Evolutionary conservation across 2,888 invertebrate genomes (phyloP), one percentile per base, ranked within the genome.

Genomic region (Prostheceraeus crozeri): DNA sequence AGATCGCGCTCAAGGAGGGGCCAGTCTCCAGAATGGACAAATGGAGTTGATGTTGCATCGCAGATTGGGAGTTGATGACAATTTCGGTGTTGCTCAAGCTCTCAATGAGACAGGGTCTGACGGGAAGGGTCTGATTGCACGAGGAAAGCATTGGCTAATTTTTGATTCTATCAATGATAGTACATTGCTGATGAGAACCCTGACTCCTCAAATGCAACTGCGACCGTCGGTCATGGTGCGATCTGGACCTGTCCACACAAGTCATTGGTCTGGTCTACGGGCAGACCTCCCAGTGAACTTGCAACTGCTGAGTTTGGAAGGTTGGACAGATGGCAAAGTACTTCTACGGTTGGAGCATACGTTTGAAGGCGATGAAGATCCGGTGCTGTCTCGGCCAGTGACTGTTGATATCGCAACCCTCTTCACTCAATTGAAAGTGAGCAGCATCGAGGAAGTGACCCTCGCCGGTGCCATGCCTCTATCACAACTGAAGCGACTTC

Each of bases 31-130:
- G 21, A 70, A 73, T 64, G 76, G 76, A 19, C 57, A 67, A n/a
- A 28, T 77, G 14, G 77, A 77, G 65, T 60, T 78, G 10, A 74
- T 77, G 76, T 67, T 90, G 1, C 94, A 96, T 70, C 82, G 96
- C 57, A 80, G 89, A 40, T 76, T 88, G 19, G 70, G 89, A 1
- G 81, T 82, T 57, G 96, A 98, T 68, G 96, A 98, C 72, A 85
- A 84, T 0, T 89, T 89, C 68, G 96, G 96, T 0, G 93, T 96
- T 0, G 86, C 81, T 0, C 94, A 96, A 76, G 83, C 90, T 0
- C 75, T 96, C 0, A 87, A 91, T 69, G 96, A 98, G 76, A 81
- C 81, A 1, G 79, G 79, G 11, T 66, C 66, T 14, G 73, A 76
- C 67, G 74, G 74, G 2, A 67, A 71, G 33, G 79, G 79, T 1